Conservation (phyloP, 1,140 invertebrate genomes). For the Tetranychus cinnabarinus region DNA sequence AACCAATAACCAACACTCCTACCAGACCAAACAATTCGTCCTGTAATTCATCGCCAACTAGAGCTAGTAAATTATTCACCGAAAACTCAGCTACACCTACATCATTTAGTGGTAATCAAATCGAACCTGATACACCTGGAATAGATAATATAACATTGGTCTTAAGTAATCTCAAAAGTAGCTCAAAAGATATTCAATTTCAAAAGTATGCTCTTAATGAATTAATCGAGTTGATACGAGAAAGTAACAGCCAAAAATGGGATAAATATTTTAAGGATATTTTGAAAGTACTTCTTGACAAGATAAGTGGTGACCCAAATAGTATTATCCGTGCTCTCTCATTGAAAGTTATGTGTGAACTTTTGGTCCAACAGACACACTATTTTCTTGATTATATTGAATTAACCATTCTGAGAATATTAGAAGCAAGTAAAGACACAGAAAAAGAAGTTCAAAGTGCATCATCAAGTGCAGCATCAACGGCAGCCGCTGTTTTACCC, state of each 20-base stretch:
- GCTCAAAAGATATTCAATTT: not conserved
- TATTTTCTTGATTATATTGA: slow-evolving; percentile 64
- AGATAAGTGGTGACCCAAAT: not conserved
- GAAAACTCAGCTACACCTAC: too few species aligned
- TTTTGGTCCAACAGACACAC: slow-evolving; percentile 46
- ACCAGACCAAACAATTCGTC: too few species aligned
- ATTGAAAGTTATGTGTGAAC: slow-evolving; percentile 48
- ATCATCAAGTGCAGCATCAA: slow-evolving; percentile 37
- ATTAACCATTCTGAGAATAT: slow-evolving; percentile 57
- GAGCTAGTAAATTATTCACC: too few species aligned
- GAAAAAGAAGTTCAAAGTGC: slow-evolving; percentile 41
- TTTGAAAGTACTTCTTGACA: slow-evolving; percentile 1
- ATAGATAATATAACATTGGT: too few species aligned
- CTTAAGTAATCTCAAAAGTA: not conserved
- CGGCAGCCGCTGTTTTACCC: slow-evolving; percentile 45
- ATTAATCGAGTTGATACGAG: not conserved
- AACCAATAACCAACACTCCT: not conserved
- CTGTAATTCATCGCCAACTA: not conserved
- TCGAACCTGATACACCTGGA: not conserved
- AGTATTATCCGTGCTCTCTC: slow-evolving; percentile 30
- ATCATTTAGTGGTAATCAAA: too few species aligned
- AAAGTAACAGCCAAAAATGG: not conserved
- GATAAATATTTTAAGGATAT: slow-evolving; percentile 3
- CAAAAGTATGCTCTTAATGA: slow-evolving; percentile 2
- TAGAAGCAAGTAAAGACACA: slow-evolving; percentile 51